A percentile compares a stretch with the other conserved stretches of the same genome.
These are phyloP conservation scores for Lycia hirtaria DNA, from an alignment of 2,888 invertebrate species.

Conservation along the genomic window DNA sequence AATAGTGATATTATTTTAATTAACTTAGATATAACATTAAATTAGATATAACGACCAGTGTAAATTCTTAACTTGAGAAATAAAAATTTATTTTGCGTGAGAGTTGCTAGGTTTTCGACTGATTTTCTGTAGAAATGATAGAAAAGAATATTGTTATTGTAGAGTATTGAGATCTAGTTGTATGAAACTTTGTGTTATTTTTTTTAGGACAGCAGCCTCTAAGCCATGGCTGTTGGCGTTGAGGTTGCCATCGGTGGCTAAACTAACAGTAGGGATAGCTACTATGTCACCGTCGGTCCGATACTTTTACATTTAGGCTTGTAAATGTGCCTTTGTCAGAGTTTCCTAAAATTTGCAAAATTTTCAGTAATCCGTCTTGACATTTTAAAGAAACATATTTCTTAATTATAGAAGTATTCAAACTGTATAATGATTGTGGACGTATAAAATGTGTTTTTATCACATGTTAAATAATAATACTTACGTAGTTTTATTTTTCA, in stretches of 20 bases:
- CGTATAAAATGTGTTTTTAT: too few relatives aligned
- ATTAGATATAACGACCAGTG: too few relatives aligned
- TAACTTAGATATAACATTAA: too few relatives aligned
- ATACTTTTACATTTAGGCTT: background rate
- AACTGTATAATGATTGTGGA: too few relatives aligned
- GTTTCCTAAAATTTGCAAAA: background rate
- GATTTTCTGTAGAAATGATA: constrained; percentile 54
- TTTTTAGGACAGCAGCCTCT: background rate
- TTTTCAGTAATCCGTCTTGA: too few relatives aligned
- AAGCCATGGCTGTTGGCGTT: background rate
- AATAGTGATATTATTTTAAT: too few relatives aligned
- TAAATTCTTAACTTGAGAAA: too few relatives aligned
- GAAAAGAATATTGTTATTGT: constrained; percentile 6
- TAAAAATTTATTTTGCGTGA: constrained; percentile 10
- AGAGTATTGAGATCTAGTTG: background rate
- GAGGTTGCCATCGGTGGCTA: background rate
- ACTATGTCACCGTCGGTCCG: background rate
- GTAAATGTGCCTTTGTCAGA: constrained; percentile 28
- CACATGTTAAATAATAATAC: background rate
- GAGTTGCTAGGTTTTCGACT: constrained; percentile 57
- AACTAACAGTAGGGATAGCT: background rate
- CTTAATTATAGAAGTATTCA: too few relatives aligned
- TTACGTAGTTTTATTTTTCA: too few relatives aligned
- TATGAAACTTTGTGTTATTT: background rate
- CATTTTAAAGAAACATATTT: too few relatives aligned